A percentile compares a stretch with the other conserved stretches of the same genome.
Evolutionary conservation across 2,113 vertebrate genomes (phyloP).

Genomic region (Saccopteryx leptura): DNA sequence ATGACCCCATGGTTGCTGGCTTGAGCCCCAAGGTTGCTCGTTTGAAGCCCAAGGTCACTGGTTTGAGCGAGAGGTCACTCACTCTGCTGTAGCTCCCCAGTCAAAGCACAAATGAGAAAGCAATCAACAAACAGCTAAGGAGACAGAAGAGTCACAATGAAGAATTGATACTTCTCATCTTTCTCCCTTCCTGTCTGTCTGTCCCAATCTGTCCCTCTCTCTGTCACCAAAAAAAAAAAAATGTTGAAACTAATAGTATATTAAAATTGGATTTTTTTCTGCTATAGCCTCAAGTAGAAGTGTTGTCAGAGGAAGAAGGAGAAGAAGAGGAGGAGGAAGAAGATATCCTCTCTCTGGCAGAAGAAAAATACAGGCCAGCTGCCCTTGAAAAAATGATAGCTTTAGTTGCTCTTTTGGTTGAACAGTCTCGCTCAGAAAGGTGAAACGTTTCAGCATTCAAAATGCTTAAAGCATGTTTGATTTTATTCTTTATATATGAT

Average conservation of each 20-base stretch:
- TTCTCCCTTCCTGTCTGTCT: no score
- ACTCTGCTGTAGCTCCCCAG: no score
- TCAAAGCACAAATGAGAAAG: no score
- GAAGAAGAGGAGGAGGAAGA: slow-evolving; percentile 99
- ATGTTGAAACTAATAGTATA: slow-evolving; percentile 19
- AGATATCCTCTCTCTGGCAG: slow-evolving; percentile 98
- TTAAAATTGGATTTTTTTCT: slow-evolving; percentile 52
- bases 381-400: slow-evolving; percentile 99
- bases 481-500: slow-evolving; percentile 72
- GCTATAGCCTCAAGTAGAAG: slow-evolving; percentile 97
- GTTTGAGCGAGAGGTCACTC: no score
- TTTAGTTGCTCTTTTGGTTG: slow-evolving; percentile 98
- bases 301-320: slow-evolving; percentile 99
- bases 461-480: slow-evolving; percentile 70
- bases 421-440: slow-evolving; percentile 99
- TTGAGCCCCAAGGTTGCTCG: no score
- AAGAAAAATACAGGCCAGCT: slow-evolving; percentile 99
- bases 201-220: no score
- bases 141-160: no score
- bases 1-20: no score
- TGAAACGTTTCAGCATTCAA: slow-evolving; percentile 83
- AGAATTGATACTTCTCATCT: no score
- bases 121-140: no score
- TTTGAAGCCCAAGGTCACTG: no score
- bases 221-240: no score